Percentiles rank a stretch among this genome's conserved stretches.
phyloP scores from a whole-genome alignment of 2,113 vertebrate genomes.

The Heterochromis multidens region DNA sequence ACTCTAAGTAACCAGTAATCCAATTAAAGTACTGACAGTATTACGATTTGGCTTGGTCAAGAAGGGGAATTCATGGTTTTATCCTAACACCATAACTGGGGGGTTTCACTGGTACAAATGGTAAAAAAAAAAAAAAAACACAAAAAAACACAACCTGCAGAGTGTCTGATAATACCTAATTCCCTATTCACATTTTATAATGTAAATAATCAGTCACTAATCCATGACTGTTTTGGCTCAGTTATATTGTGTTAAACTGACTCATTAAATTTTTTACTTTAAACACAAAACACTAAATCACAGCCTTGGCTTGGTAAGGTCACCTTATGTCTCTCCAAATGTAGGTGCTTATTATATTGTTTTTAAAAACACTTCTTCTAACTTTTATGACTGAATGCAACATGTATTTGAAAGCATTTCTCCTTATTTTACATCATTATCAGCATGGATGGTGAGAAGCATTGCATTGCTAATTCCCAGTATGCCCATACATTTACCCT shows the following conservation, averaged over 20 bases:
- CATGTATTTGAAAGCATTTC: neutral
- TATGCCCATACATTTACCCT: neutral
- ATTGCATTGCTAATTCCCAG: neutral
- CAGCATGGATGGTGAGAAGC: neutral
- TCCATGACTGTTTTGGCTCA: neutral
- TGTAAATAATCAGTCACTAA: neutral
- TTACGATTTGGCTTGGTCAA: neutral
- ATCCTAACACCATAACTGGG: neutral
- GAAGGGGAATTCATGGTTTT: neutral
- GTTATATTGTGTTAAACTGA: neutral
- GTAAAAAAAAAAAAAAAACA: neutral
- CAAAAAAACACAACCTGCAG: neutral
- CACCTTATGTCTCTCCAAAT: neutral
- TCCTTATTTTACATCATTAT: neutral
- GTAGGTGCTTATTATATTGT: neutral
- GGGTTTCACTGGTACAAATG: neutral
- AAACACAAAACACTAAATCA: neutral
- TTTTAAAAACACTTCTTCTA: neutral
- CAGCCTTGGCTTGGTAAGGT: neutral
- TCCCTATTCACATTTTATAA: neutral
- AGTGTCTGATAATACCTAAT: neutral
- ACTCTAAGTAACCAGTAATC: neutral
- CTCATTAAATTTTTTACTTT: neutral
- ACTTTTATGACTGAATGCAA: neutral
- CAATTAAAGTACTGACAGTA: neutral